Conservation (phyloP, 2,888 invertebrate species). For the Drosophila kanekoi region DNA sequence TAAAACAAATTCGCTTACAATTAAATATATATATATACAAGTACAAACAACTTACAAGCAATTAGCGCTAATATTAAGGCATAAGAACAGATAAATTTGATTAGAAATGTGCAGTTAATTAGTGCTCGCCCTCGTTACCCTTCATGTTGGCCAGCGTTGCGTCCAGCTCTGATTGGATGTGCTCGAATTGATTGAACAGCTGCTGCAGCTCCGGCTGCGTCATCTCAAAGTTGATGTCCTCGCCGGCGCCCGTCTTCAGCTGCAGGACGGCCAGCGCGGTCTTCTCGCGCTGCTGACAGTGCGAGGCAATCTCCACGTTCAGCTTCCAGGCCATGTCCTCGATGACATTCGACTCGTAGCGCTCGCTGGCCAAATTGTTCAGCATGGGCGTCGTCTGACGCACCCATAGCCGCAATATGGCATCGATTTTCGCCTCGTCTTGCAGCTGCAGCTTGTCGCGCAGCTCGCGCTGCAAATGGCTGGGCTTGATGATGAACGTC, state of each 20-base stretch:
- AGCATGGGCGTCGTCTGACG: conserved; percentile 86
- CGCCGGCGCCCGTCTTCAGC: conserved; percentile 84
- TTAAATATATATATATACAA: conserved; percentile 26
- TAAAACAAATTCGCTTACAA: conserved; percentile 18
- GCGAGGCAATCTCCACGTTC: conserved; percentile 86
- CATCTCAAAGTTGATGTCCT: conserved; percentile 86
- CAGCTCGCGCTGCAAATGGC: conserved; percentile 86
- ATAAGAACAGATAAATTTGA: conserved; percentile 12
- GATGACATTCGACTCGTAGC: conserved; percentile 85
- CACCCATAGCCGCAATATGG: conserved; percentile 86
- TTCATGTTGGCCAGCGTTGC: conserved; percentile 75
- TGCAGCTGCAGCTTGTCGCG: conserved; percentile 85
- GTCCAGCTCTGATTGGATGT: conserved; percentile 85
- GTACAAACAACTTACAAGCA: conserved; percentile 36
- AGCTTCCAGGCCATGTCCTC: conserved; percentile 87
- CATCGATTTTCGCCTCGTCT: conserved; percentile 86
- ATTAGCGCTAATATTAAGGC: conserved; percentile 13
- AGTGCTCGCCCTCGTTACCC: conserved; percentile 1
- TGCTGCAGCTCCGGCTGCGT: conserved; percentile 86
- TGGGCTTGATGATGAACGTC: conserved; percentile 86
- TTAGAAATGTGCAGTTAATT: not conserved
- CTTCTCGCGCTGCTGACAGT: conserved; percentile 85
- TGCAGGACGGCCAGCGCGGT: conserved; percentile 86
- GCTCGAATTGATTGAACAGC: conserved; percentile 86
- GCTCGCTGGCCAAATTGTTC: conserved; percentile 85